Evolutionary conservation across 2,113 vertebrate species (phyloP).

Genomic region (Hystrix cristata): DNA sequence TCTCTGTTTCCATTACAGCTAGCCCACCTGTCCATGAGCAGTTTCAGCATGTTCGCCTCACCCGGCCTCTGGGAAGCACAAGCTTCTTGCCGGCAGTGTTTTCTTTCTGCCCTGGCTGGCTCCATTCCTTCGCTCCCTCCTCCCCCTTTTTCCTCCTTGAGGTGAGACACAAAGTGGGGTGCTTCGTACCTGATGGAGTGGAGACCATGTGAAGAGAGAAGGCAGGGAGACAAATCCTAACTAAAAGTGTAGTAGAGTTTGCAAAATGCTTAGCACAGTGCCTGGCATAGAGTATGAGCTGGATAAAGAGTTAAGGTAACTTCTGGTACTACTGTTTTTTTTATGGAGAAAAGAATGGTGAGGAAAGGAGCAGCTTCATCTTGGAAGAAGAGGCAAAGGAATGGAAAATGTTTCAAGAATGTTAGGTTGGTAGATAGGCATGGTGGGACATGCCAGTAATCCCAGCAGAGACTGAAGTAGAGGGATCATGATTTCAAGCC

Average conservation of each 20-base stretch:
- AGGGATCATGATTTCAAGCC: not conserved
- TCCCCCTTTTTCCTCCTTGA: not conserved
- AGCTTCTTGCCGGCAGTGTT: not conserved
- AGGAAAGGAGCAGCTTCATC: not conserved
- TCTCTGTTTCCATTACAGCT: not conserved
- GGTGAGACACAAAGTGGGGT: not conserved
- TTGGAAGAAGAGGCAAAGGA: not conserved
- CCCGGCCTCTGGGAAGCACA: not conserved
- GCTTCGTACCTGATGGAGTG: not conserved
- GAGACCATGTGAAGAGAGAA: not conserved
- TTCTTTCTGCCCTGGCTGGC: not conserved
- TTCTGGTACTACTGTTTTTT: rapidly evolving
- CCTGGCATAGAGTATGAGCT: too few species aligned
- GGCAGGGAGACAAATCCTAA: not conserved
- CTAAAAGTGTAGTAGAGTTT: not conserved
- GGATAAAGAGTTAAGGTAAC: not conserved
- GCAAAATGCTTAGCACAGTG: not conserved
- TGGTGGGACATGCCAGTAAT: not conserved
- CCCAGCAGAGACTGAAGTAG: not conserved
- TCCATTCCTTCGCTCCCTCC: not conserved
- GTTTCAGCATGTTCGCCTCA: not conserved
- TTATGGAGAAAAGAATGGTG: not conserved
- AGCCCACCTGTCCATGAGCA: not conserved
- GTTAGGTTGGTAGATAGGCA: not conserved
- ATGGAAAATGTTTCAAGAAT: not conserved